Evolutionary conservation across 2,888 invertebrate genomes (phyloP), one percentile per base, ranked within the genome.

Genomic region (Spisula solida): DNA sequence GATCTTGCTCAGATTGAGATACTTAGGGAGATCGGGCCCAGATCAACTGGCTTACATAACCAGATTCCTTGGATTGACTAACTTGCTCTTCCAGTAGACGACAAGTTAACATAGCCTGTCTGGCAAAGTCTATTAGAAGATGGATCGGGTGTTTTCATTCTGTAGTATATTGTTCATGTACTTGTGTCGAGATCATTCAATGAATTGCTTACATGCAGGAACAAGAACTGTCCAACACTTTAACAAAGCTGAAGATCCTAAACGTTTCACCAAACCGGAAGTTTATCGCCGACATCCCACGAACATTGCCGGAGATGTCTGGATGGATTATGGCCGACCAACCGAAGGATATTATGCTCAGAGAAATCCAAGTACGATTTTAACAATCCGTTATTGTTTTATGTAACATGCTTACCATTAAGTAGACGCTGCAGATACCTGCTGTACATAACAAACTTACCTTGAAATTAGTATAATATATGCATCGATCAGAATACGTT

Each of bases 261-360:
- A 95, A 88, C 90, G 95, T n/a, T 96, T 95, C 91, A 94, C 95
- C 18, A 95, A 93, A 80, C 96, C 96, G 70, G 96, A 96, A 86
- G 94, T 95, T 90, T 96, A 96, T 92, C 92, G 96, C 48, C 91
- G 96, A 83, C 95, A 94, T n/a, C 95, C 96, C 16, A 96, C 96
- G 10, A 96, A 96, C 88, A 88, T 94, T 81, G 93, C 96, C 2
- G 96, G 96, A 29, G 92, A 92, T 51, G 95, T 96, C 12, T 92
- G 94, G 70, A 95, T 96, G 94, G 95, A 96, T 87, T 95, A 95
- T 91, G 96, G 96, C 20, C 91, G 96, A 85, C 96, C 96, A 8
- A 94, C 94, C 29, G 95, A 96, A 48, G 96, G 96, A 20, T 96
- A 96, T 90, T 96, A 96, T 91, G 92, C 95, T 20, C 95, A 96